Conservation (phyloP, 2,113 vertebrate species). For the Esox niger region DNA sequence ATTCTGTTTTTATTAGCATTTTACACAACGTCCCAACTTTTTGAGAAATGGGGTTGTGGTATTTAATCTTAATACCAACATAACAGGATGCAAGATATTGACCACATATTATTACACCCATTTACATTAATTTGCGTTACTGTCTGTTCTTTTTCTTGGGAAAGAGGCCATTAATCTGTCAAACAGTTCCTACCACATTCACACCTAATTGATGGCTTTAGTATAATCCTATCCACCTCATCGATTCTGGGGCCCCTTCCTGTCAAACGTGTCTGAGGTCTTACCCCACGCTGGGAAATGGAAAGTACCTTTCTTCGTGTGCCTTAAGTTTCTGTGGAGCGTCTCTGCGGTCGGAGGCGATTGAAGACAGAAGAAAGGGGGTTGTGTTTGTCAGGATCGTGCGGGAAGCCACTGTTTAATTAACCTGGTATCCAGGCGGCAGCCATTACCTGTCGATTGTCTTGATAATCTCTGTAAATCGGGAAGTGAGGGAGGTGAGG, state of each 20-base stretch:
- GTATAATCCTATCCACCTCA: constrained; percentile 14
- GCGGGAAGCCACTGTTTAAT: constrained; percentile 66
- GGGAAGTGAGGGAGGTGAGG: not conserved
- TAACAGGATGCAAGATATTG: too few species aligned
- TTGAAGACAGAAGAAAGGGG: constrained; percentile 54
- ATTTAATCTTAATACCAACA: too few species aligned
- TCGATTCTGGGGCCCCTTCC: constrained; percentile 40
- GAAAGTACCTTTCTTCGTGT: constrained; percentile 80
- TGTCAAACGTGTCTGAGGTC: constrained; percentile 48
- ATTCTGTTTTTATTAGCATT: too few species aligned
- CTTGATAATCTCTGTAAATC: constrained; percentile 53
- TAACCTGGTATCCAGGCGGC: constrained; percentile 66
- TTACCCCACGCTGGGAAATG: constrained; percentile 60
- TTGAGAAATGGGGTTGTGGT: too few species aligned
- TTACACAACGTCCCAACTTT: too few species aligned
- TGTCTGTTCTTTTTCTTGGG: too few species aligned
- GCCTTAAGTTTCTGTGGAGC: constrained; percentile 64
- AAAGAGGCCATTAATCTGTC: not conserved
- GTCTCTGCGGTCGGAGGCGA: constrained; percentile 62
- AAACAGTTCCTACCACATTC: too few species aligned
- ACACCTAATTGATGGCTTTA: too few species aligned
- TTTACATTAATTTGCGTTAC: too few species aligned
- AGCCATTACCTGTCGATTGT: constrained; percentile 71
- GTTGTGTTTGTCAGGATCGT: constrained; percentile 24
- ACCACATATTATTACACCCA: too few species aligned